Percentiles rank a stretch among this genome's conserved stretches.
phyloP scores from a whole-genome alignment of 2,797 vertebrate species.

The Ceyx erithaca region DNA sequence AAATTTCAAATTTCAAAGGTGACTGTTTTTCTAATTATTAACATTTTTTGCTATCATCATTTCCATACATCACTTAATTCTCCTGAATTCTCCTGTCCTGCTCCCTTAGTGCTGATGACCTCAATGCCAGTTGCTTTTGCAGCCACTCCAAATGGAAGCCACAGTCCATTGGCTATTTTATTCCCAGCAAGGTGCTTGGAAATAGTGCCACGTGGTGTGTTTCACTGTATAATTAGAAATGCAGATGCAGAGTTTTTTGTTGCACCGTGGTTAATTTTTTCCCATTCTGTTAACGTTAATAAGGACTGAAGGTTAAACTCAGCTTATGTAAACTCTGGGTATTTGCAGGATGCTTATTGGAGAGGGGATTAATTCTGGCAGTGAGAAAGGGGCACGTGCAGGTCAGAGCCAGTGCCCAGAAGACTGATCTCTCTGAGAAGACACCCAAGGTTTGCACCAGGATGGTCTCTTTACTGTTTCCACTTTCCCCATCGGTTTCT shows the following conservation, averaged over 20 bases:
- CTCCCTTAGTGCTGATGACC: not conserved
- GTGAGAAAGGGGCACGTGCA: not conserved
- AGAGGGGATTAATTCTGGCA: not conserved
- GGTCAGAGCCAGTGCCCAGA: not conserved
- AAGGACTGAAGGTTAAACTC: constrained; percentile 47
- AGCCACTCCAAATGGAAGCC: not conserved
- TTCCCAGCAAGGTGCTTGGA: constrained; percentile 46
- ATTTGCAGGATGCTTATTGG: not conserved
- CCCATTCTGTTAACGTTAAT: constrained; percentile 5
- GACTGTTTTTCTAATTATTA: constrained; percentile 27
- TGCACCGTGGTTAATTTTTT: constrained; percentile 29
- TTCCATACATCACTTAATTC: not conserved
- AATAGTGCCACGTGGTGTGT: not conserved
- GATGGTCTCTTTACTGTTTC: not conserved
- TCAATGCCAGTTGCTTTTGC: not conserved
- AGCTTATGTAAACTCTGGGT: not conserved
- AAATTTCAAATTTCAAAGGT: constrained; percentile 45
- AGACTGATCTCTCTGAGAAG: not conserved
- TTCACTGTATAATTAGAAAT: constrained; percentile 14
- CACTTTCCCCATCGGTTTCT: not conserved
- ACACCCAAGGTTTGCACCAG: not conserved
- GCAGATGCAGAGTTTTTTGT: not conserved
- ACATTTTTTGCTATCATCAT: not conserved
- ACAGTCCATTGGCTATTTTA: not conserved
- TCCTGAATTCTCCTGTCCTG: not conserved